Percentiles rank a stretch among this genome's conserved stretches.
Evolutionary conservation across 2,888 invertebrate species (phyloP).

Genomic region (Apamea sordens): DNA sequence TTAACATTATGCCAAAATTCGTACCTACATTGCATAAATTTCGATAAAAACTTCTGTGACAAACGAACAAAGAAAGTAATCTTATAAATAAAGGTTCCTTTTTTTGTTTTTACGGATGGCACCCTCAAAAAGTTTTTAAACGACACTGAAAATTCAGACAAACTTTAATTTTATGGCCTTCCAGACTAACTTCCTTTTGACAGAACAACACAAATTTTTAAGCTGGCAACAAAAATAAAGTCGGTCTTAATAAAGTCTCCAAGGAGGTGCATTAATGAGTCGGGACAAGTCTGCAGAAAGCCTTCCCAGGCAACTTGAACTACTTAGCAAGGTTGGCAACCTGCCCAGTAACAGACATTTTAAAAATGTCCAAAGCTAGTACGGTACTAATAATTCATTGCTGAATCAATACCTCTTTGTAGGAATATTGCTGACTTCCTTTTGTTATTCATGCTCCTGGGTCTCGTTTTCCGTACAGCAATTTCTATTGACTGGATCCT

Average conservation of each 20-base stretch:
- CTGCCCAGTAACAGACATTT: conserved; percentile 46
- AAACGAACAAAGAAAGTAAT: not conserved
- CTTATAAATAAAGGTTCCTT: not conserved
- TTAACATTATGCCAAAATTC: not conserved
- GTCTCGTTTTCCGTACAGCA: conserved; percentile 19
- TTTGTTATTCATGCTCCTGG: conserved; percentile 19
- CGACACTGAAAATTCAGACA: not conserved
- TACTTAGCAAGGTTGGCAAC: conserved; percentile 54
- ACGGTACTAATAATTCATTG: conserved; percentile 50
- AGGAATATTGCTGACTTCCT: conserved; percentile 24
- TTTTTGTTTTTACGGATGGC: not conserved
- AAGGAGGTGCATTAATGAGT: conserved; percentile 57
- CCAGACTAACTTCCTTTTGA: not conserved
- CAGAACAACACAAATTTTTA: conserved; percentile 1
- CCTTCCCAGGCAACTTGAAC: conserved; percentile 42
- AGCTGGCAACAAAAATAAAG: conserved; percentile 23
- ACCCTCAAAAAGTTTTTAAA: not conserved
- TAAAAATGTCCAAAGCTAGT: conserved; percentile 35
- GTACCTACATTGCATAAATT: not conserved
- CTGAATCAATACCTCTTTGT: conserved; percentile 53
- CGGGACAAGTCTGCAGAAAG: conserved; percentile 39
- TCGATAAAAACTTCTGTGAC: not conserved
- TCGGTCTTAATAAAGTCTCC: conserved; percentile 24
- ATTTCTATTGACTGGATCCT: conserved; percentile 26
- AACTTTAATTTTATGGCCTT: not conserved